These are phyloP conservation scores for Pelmatolapia mariae DNA, from an alignment of 2,113 vertebrate species.

Conservation along the genomic window DNA sequence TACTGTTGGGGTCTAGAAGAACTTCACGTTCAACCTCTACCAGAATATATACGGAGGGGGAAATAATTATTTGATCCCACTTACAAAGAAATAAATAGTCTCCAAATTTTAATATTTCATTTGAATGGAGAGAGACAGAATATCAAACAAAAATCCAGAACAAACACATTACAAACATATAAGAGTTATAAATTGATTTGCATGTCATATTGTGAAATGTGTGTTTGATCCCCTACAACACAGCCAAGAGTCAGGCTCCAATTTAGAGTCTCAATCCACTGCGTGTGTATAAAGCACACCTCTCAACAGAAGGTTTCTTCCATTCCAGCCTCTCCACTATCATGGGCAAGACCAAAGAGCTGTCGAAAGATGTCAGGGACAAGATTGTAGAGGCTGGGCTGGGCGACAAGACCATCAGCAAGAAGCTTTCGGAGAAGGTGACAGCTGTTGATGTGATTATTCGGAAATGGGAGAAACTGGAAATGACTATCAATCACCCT, in stretches of 20 bases:
- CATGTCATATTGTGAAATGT: fast-evolving
- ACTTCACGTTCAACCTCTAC: not conserved
- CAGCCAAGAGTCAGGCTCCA: not conserved
- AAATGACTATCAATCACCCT: not conserved
- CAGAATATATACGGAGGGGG: fast-evolving
- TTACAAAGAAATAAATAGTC: not conserved
- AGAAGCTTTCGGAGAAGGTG: not conserved
- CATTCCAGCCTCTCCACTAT: not conserved
- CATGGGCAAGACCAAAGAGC: fast-evolving
- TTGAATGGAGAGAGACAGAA: not conserved
- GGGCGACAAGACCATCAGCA: not conserved
- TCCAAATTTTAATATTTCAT: not conserved
- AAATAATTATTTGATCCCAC: not conserved
- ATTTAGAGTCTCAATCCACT: not conserved
- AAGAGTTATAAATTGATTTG: not conserved
- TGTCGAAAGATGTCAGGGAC: not conserved
- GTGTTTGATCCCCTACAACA: not conserved
- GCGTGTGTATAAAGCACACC: not conserved
- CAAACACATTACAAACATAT: not conserved
- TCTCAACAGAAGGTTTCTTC: not conserved
- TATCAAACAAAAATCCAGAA: not conserved
- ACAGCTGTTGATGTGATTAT: not conserved
- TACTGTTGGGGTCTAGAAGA: not conserved
- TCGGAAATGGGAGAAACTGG: not conserved
- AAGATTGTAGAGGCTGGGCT: not conserved